phyloP scores from a whole-genome alignment of 2,797 vertebrate species.

The Ceryle rudis region DNA sequence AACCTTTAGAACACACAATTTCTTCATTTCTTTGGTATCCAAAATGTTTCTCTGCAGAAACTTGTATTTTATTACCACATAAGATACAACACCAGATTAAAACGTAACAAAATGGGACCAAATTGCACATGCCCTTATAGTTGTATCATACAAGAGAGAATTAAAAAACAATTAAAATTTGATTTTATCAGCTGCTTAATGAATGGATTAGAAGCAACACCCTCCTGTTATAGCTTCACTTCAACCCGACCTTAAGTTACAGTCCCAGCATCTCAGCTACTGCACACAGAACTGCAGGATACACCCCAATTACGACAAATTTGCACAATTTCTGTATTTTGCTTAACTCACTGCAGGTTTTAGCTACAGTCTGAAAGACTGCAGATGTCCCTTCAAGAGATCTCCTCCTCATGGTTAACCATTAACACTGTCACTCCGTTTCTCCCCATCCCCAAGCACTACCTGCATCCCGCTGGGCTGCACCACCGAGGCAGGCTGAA shows the following conservation, averaged over 20 bases:
- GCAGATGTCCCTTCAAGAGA: not conserved
- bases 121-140: not conserved
- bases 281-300: not conserved
- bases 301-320: not conserved
- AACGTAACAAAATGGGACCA: not conserved
- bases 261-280: not conserved
- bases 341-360: rapidly evolving
- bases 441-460: not conserved
- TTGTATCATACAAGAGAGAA: not conserved
- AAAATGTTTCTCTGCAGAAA: not conserved
- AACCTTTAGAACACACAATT: not conserved
- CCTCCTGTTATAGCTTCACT: not conserved
- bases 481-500: not conserved
- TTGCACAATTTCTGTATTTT: rapidly evolving
- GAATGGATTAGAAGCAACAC: not conserved
- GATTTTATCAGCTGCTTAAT: not conserved
- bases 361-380: not conserved
- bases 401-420: not conserved
- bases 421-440: not conserved
- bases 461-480: not conserved
- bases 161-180: not conserved
- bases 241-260: not conserved
- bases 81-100: not conserved
- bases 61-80: rapidly evolving
- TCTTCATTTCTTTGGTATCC: not conserved